Base-by-base conservation (phyloP, 2,888 invertebrate genomes). In the Cheilosia variabilis region DNA sequence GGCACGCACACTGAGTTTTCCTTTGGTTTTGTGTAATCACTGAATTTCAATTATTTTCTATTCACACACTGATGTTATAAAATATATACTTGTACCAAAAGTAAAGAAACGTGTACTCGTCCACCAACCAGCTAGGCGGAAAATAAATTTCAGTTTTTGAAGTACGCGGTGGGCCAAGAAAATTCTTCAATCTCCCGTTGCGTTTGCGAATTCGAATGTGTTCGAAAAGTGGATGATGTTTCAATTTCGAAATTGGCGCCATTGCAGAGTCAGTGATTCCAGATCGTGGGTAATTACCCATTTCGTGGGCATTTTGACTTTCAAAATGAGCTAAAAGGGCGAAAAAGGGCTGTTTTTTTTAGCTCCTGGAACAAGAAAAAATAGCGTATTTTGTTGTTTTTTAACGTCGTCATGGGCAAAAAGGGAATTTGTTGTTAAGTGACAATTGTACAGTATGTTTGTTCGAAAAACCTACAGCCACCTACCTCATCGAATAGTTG, bases 121-220 rank as follows among this genome's bases (percentile, higher is more conserved):
- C 80, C 71, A 79, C 71, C 84, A 75, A 71, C 80, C 75, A 80
- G 80, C 60, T 76, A 80, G 80, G 80, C 75, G 75, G 80, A 84
- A 84, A 84, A 84, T 84, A 80, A 84, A 43, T 66, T 65, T n/a
- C 2, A 47, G 15, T 58, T 63, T 68, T 82, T 27, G 6, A 27
- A 27, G 27, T 27, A 7, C 6, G 31, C 57, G 55, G 50, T 55
- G 68, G 63, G 22, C 60, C 60, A 27, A 47, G 45, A 55, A 47
- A 58, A 27, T n/a, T 41, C 22, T 69, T 37, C 19, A 37, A 52
- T 22, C 13, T 52, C 22, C 27, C 27, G 71, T 52, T 77, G 69
- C 57, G 55, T 78, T 77, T 73, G 83, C 83, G 58, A 83, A 79
- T 79, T 83, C 83, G 83, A 84, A 79, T 22, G 5, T 17, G 34